Percentiles rank a stretch among this genome's conserved stretches.
Evolutionary conservation across 2,888 invertebrate species (phyloP).

Genomic region (Andrena dorsata): DNA sequence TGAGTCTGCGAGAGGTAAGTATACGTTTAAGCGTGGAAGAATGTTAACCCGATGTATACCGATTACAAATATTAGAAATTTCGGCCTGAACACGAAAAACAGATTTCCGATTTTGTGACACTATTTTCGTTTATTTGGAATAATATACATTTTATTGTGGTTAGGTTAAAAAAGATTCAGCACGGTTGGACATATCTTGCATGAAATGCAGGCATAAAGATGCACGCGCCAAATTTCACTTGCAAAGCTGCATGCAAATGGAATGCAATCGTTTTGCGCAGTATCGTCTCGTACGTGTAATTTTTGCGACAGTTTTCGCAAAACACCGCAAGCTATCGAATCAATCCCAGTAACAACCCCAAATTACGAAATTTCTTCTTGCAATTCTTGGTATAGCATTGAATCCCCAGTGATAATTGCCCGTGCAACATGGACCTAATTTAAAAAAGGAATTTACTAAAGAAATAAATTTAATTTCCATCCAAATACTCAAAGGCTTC

Average conservation of each 20-base stretch:
- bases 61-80: background rate
- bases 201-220: slow-evolving; percentile 4
- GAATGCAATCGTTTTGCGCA: background rate
- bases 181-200: background rate
- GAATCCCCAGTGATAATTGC: too few relatives aligned
- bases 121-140: slow-evolving; percentile 2
- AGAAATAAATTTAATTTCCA: too few relatives aligned
- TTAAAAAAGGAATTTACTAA: too few relatives aligned
- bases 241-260: slow-evolving; percentile 7
- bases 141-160: background rate
- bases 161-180: background rate
- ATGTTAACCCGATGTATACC: background rate
- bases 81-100: background rate
- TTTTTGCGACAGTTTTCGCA: background rate
- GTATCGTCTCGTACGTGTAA: background rate
- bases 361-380: background rate
- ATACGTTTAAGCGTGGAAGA: too few relatives aligned
- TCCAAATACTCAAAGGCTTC: too few relatives aligned
- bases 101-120: background rate
- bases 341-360: background rate
- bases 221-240: background rate
- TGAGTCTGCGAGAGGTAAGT: too few relatives aligned
- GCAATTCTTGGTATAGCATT: too few relatives aligned
- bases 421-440: too few relatives aligned
- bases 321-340: background rate